Conservation (phyloP, 2,113 vertebrate species). For the Nibea coibor region DNA sequence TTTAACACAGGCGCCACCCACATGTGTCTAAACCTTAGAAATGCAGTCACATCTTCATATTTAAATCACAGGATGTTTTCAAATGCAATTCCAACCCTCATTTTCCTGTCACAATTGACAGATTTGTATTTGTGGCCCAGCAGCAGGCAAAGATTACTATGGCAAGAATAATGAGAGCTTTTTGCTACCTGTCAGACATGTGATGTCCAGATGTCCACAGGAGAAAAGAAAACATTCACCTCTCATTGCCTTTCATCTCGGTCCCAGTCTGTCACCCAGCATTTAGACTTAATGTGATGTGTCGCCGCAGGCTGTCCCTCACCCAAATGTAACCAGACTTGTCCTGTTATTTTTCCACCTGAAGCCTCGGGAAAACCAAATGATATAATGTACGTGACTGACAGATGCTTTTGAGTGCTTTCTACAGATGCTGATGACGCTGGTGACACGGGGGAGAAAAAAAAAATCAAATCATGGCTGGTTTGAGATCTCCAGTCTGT, state of each 20-base stretch:
- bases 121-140: constrained; percentile 35
- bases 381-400: constrained; percentile 25
- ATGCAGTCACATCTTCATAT: constrained; percentile 26
- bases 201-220: constrained; percentile 29
- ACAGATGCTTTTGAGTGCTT: constrained; percentile 44
- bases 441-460: constrained; percentile 15
- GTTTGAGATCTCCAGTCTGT: constrained; percentile 11
- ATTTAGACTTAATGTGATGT: constrained; percentile 59
- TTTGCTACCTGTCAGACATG: constrained; percentile 51
- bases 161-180: constrained; percentile 49
- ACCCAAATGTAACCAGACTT: constrained; percentile 44
- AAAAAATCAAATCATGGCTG: constrained; percentile 10
- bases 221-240: constrained; percentile 51
- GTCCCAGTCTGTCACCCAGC: constrained; percentile 51
- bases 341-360: constrained; percentile 37
- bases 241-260: constrained; percentile 51
- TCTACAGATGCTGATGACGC: constrained; percentile 31
- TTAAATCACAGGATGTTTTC: constrained; percentile 45
- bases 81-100: constrained; percentile 21
- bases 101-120: constrained; percentile 38
- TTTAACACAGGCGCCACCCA: not conserved
- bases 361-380: constrained; percentile 39
- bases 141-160: constrained; percentile 45
- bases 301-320: constrained; percentile 55
- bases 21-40: not conserved